phyloP scores from a whole-genome alignment of 2,797 vertebrate species.

The Pogonophryne albipinna region DNA sequence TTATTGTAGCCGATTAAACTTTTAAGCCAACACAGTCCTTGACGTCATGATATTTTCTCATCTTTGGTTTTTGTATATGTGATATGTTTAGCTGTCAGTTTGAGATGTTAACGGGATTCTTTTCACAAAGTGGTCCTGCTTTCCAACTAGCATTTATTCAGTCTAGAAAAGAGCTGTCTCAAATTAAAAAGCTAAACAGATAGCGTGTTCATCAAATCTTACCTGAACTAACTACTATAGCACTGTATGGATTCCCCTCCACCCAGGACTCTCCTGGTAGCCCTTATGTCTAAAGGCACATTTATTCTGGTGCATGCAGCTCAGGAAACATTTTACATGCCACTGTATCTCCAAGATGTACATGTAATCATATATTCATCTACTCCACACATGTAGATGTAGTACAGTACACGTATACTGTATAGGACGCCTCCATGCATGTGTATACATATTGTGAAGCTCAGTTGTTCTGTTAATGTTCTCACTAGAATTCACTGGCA shows the following conservation, averaged over 20 bases:
- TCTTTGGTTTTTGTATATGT: not conserved
- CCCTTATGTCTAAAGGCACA: not conserved
- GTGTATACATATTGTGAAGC: not conserved
- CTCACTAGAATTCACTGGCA: slow-evolving; percentile 5
- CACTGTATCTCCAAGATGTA: slow-evolving; percentile 1
- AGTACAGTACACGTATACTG: not conserved
- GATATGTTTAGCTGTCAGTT: not conserved
- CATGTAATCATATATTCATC: slow-evolving; percentile 29
- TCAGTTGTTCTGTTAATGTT: slow-evolving; percentile 7
- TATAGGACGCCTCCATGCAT: not conserved
- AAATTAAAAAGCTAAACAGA: not conserved
- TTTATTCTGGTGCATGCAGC: not conserved
- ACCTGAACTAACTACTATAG: not conserved
- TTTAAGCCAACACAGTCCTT: not conserved
- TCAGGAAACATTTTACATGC: not conserved
- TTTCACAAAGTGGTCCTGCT: not conserved
- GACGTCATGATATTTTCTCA: not conserved
- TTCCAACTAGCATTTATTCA: not conserved
- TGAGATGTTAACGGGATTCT: not conserved
- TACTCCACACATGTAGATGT: slow-evolving; percentile 6
- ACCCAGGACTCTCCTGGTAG: not conserved
- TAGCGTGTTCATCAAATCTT: not conserved
- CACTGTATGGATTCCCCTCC: not conserved
- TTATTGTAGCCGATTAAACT: not conserved
- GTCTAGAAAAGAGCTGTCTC: not conserved